Percentiles rank a stretch among this genome's conserved stretches.
These are phyloP conservation scores for Scolanthus callimorphus DNA, from an alignment of 92 coral and sea anemone genomes.

Conservation along the genomic window DNA sequence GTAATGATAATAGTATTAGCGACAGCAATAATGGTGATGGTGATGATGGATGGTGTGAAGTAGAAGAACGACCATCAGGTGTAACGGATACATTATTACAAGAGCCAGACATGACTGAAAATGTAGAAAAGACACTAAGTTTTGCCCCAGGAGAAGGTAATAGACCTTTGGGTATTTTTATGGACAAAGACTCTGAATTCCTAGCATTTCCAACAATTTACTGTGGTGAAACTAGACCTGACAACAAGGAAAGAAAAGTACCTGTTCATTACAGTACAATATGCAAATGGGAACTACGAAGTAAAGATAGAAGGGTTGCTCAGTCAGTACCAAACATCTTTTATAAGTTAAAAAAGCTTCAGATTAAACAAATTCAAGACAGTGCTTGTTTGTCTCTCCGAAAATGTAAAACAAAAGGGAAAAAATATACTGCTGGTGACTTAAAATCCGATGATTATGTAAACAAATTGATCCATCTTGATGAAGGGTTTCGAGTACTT, in stretches of 20 bases:
- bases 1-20: slow-evolving; percentile 4
- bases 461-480: slow-evolving; percentile 44
- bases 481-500: slow-evolving; percentile 61
- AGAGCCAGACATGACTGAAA: too few species aligned
- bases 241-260: slow-evolving; percentile 44
- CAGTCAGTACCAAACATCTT: slow-evolving; percentile 73
- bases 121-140: too few species aligned
- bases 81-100: slow-evolving; percentile 56
- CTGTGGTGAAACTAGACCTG: slow-evolving; percentile 63
- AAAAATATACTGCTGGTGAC: slow-evolving; percentile 55
- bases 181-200: slow-evolving; percentile 41
- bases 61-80: slow-evolving; percentile 58
- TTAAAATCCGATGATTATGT: slow-evolving; percentile 53
- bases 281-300: slow-evolving; percentile 59
- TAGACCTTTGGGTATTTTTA: slow-evolving; percentile 56
- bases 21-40: slow-evolving; percentile 20
- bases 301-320: slow-evolving; percentile 72
- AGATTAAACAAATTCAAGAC: slow-evolving; percentile 64
- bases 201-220: slow-evolving; percentile 63
- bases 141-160: slow-evolving; percentile 79
- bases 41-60: slow-evolving; percentile 71
- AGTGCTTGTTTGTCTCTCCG: slow-evolving; percentile 51
- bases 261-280: slow-evolving; percentile 64
- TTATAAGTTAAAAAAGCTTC: slow-evolving; percentile 58
- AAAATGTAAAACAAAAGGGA: slow-evolving; percentile 68